phyloP scores from a whole-genome alignment of 2,113 vertebrate genomes.

The Chionis minor region DNA sequence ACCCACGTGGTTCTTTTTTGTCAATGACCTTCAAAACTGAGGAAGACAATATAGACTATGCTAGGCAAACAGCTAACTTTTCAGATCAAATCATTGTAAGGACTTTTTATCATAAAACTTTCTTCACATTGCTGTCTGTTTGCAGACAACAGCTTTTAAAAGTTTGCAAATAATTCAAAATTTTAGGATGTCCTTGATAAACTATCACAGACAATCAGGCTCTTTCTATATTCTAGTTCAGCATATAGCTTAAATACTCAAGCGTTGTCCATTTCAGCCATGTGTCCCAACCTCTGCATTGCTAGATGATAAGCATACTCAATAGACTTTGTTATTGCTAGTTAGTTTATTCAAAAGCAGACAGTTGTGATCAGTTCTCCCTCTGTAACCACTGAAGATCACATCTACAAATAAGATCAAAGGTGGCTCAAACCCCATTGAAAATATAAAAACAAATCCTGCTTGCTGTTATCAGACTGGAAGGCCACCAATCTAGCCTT shows the following conservation, averaged over 20 bases:
- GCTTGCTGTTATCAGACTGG: background rate
- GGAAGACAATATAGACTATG: background rate
- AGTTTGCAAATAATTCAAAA: background rate
- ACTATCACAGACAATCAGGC: background rate
- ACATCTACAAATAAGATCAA: background rate
- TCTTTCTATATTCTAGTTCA: background rate
- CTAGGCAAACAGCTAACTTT: background rate
- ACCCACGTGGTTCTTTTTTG: background rate
- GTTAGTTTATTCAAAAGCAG: background rate
- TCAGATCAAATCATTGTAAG: background rate
- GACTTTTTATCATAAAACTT: background rate
- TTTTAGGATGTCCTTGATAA: background rate
- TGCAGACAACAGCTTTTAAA: background rate
- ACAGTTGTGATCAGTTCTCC: background rate
- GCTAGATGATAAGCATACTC: background rate
- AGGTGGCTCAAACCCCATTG: background rate
- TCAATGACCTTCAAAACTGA: background rate
- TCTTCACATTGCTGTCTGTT: background rate
- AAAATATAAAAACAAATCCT: background rate
- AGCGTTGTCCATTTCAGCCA: background rate
- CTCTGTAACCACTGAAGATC: background rate
- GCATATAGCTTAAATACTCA: background rate
- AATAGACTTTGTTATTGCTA: background rate
- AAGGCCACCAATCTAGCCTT: background rate
- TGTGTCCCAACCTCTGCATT: background rate